These are phyloP conservation scores for Drosophila kambysellisi DNA, from an alignment of 2,888 invertebrate genomes.

Conservation along the genomic window DNA sequence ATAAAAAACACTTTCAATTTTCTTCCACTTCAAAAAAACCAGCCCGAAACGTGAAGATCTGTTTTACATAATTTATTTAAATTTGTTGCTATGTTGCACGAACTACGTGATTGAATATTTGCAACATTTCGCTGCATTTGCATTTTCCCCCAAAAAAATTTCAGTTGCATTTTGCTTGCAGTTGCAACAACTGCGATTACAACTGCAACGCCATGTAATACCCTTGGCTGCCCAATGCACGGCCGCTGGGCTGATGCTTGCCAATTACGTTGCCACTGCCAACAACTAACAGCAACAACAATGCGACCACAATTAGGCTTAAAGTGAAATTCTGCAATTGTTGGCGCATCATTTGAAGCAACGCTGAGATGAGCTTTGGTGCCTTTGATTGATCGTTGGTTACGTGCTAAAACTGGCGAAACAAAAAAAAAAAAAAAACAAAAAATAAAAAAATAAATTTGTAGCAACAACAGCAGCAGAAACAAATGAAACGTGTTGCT, in stretches of 20 bases:
- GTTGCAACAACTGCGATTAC: slow-evolving; percentile 35
- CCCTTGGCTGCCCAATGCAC: slow-evolving; percentile 67
- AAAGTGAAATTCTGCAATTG: slow-evolving; percentile 79
- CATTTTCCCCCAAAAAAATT: slow-evolving; percentile 49
- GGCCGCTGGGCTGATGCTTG: slow-evolving; percentile 60
- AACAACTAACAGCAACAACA: slow-evolving; percentile 34
- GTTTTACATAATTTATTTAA: slow-evolving; percentile 79
- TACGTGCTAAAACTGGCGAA: slow-evolving; percentile 68
- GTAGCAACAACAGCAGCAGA: slow-evolving; percentile 15
- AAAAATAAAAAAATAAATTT: not conserved
- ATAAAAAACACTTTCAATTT: slow-evolving; percentile 39
- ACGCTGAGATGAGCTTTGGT: slow-evolving; percentile 58
- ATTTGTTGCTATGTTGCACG: slow-evolving; percentile 71
- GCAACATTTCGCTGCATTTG: slow-evolving; percentile 70
- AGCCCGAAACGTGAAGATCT: slow-evolving; percentile 45
- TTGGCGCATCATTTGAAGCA: slow-evolving; percentile 68
- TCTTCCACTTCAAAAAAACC: slow-evolving; percentile 18
- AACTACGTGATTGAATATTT: slow-evolving; percentile 80
- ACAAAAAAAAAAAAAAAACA: slow-evolving; percentile 14
- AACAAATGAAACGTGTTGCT: slow-evolving; percentile 37
- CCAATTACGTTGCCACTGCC: slow-evolving; percentile 66
- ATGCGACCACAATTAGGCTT: slow-evolving; percentile 69
- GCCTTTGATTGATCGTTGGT: slow-evolving; percentile 76
- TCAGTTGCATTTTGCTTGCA: slow-evolving; percentile 47
- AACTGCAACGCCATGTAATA: slow-evolving; percentile 59